Evolutionary conservation across 2,113 vertebrate genomes (phyloP).

Genomic region (Ranitomeya variabilis): DNA sequence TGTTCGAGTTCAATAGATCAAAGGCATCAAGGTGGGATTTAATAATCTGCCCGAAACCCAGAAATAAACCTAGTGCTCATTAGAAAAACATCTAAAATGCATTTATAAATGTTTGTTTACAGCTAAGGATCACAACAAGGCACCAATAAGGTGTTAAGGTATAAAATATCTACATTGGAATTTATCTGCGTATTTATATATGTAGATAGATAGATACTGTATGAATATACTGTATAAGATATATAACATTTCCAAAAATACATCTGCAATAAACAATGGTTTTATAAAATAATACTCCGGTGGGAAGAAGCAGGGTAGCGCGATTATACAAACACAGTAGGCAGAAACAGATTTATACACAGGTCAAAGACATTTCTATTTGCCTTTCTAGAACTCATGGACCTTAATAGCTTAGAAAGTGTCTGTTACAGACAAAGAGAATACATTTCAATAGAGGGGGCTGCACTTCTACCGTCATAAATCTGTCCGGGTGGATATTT

Average conservation of each 20-base stretch:
- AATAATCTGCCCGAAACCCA: not conserved
- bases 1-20: not conserved
- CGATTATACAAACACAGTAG: not conserved
- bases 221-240: not conserved
- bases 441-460: conserved; percentile 61
- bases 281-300: not conserved
- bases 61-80: not conserved
- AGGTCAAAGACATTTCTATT: conserved; percentile 38
- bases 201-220: not conserved
- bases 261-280: not conserved
- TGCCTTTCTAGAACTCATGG: conserved; percentile 53
- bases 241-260: not conserved
- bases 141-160: not conserved
- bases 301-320: not conserved
- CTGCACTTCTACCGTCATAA: conserved; percentile 62
- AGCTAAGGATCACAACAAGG: not conserved
- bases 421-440: conserved; percentile 61
- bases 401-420: conserved; percentile 55
- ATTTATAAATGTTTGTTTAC: not conserved
- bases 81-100: not conserved
- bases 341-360: conserved; percentile 44
- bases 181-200: not conserved
- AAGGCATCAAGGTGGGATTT: not conserved
- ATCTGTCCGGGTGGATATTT: conserved; percentile 66
- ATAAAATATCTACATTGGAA: not conserved